Percentiles rank a stretch among this genome's conserved stretches.
These are phyloP conservation scores for Microcaecilia unicolor DNA, from an alignment of 2,797 vertebrate genomes.

Conservation along the genomic window DNA sequence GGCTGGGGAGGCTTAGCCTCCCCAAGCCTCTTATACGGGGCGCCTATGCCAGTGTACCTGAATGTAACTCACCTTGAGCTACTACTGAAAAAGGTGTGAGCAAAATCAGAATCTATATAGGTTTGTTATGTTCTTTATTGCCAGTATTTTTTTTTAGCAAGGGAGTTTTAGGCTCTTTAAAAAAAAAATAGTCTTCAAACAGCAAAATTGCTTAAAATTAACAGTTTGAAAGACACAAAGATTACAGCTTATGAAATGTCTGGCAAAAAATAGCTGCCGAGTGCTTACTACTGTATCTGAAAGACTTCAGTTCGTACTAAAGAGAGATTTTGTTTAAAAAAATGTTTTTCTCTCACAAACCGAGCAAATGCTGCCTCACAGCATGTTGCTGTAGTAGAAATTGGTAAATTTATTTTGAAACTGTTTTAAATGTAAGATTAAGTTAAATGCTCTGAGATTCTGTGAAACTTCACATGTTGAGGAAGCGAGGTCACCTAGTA, in stretches of 20 bases:
- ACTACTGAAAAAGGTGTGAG: too few relatives aligned
- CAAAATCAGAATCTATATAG: background rate
- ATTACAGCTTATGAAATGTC: constrained; percentile 14
- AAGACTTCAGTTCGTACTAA: constrained; percentile 19
- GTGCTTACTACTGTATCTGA: constrained; percentile 10
- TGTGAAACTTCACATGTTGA: too few relatives aligned
- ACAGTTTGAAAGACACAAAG: constrained; percentile 11
- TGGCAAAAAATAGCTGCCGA: constrained; percentile 8
- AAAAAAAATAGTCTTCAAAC: constrained; percentile 2
- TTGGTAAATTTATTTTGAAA: constrained; percentile 44
- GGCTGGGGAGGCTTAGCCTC: too few relatives aligned
- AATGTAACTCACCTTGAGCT: too few relatives aligned
- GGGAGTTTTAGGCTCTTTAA: background rate
- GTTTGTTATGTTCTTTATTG: background rate
- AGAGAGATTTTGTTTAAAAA: constrained; percentile 33
- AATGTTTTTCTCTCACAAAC: constrained; percentile 28
- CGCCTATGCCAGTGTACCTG: too few relatives aligned
- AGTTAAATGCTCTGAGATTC: constrained; percentile 37
- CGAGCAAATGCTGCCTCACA: constrained; percentile 28
- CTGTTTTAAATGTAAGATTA: constrained; percentile 42
- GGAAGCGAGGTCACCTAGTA: constrained; percentile 31
- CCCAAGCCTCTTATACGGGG: too few relatives aligned
- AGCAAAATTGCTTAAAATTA: constrained; percentile 3
- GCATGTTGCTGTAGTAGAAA: constrained; percentile 21
- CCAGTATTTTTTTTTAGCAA: background rate